Conservation (phyloP, 1,140 invertebrate species). For the Vollenhovia emeryi region DNA sequence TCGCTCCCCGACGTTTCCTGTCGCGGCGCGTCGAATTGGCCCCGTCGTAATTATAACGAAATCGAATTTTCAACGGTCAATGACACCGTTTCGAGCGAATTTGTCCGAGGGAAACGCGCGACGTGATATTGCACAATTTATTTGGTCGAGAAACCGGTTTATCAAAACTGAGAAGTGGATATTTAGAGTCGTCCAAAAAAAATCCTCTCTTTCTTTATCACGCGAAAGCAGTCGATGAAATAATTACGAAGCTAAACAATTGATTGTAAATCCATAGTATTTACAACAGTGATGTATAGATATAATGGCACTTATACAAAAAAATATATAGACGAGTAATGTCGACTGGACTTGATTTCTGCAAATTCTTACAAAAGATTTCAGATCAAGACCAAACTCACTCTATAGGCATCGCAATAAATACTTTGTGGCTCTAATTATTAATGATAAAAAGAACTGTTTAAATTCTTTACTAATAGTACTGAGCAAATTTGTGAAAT, state of each 20-base stretch:
- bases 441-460: no score
- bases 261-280: not conserved
- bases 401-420: not conserved
- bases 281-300: not conserved
- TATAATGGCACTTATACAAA: not conserved
- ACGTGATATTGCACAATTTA: not conserved
- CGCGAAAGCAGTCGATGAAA: no score
- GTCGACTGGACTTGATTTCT: not conserved
- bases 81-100: slow-evolving; percentile 3
- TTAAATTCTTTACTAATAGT: no score
- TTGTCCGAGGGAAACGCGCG: not conserved
- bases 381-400: not conserved
- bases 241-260: not conserved
- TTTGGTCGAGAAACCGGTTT: not conserved
- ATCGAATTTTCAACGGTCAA: slow-evolving; percentile 48
- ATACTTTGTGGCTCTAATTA: no score
- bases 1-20: not conserved
- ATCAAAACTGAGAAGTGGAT: not conserved
- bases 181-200: not conserved
- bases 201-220: not conserved
- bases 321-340: not conserved
- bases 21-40: slow-evolving; percentile 8
- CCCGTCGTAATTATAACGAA: slow-evolving; percentile 47
- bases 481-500: no score
- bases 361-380: not conserved